Base-by-base conservation (phyloP, 2,797 vertebrate genomes). In the Danio albolineatus region DNA sequence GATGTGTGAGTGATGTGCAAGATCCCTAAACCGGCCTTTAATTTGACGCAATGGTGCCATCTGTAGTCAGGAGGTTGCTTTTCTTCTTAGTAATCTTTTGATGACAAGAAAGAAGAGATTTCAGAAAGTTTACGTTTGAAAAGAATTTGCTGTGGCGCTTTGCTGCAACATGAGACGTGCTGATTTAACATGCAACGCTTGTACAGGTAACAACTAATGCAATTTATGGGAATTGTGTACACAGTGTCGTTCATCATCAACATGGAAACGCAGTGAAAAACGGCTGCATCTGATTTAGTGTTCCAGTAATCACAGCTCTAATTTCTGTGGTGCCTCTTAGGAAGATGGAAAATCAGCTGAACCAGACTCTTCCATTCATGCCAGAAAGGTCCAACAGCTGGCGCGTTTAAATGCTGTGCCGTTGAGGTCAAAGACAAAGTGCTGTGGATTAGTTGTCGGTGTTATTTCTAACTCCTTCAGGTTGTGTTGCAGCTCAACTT, bases 41-140 rank as follows among this genome's bases (percentile, higher is more conserved):
- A 61, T 57, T 88, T 93, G 85, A 92, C 62, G 82, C 93, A 93
- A 94, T 87, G 93, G 91, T 93, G 94, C 94, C 94, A 92, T 93
- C 94, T 95, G 89, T 94, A 92, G 94, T 89, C 89, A 78, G 82
- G 80, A 86, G 54, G 61, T 38, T 57, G 64, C 5, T 43, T 70
- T 61, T 38, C 7, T 43, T 41, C 56, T 53, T 36, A 49, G 43
- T 5, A 19, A 17, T 19, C 8, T 48, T 56, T 44, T 66, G 19
- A 7, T 36, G 39, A 65, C 5, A 14, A 43, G 17, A 0, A 43
- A 43, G 4, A 28, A 28, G 28, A 28, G 28, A 28, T 28, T 28
- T 28, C 28, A 28, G 28, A 28, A 28, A 28, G 28, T 1, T 48
- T 16, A n/a, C 19, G 38, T 54, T 76, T 51, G 2, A 19, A 71